Evolutionary conservation across 2,888 invertebrate species (phyloP).

Genomic region (Meghimatium bilineatum): DNA sequence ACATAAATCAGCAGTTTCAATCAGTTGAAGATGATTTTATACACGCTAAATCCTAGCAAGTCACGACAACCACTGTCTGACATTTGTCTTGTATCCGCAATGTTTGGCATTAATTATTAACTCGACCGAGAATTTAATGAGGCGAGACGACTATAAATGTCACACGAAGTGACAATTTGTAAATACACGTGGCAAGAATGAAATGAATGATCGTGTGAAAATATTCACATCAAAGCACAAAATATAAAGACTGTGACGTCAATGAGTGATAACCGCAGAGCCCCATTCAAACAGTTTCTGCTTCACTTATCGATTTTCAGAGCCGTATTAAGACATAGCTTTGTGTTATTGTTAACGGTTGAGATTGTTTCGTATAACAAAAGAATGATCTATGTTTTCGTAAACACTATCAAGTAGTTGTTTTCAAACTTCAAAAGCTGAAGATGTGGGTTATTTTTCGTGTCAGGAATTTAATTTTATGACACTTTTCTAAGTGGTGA

Average conservation of each 20-base stretch:
- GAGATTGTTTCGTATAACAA: neutral
- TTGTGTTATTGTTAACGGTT: neutral
- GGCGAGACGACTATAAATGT: neutral
- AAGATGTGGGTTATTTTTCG: neutral
- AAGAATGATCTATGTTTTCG: neutral
- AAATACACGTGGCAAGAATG: neutral
- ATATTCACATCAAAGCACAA: constrained; percentile 14
- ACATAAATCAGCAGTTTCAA: constrained; percentile 7
- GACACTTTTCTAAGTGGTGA: no score
- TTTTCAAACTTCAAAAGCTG: neutral
- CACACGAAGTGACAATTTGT: neutral
- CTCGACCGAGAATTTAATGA: neutral
- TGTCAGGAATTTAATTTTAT: no score
- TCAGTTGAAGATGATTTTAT: neutral
- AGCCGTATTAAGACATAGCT: neutral
- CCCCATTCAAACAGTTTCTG: neutral
- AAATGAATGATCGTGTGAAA: neutral
- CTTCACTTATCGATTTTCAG: neutral
- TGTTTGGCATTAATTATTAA: neutral
- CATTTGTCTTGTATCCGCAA: neutral
- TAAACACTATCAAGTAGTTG: neutral
- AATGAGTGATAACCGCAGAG: neutral
- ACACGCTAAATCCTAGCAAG: neutral
- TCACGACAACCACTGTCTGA: neutral
- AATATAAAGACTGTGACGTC: neutral